A percentile compares a stretch with the other conserved stretches of the same genome.
Evolutionary conservation across 2,113 vertebrate genomes (phyloP).

Genomic region (Leucopternis melanops): DNA sequence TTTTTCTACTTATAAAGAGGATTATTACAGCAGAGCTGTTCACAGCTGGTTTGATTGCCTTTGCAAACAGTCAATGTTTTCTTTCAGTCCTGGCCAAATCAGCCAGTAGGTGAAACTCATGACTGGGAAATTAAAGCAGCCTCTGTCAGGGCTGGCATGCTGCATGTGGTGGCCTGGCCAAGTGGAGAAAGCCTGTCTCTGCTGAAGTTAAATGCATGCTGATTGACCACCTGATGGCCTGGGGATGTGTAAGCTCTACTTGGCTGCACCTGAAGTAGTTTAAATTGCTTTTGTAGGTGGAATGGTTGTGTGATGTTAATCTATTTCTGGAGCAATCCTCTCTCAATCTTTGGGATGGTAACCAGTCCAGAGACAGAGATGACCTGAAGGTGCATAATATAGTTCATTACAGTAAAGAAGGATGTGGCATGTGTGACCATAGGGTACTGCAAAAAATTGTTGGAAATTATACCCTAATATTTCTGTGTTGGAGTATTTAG

Average conservation of each 20-base stretch:
- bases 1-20: background rate
- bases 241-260: background rate
- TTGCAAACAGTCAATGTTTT: background rate
- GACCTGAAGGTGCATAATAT: background rate
- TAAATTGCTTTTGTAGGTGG: background rate
- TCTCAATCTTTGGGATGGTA: background rate
- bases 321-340: background rate
- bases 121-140: background rate
- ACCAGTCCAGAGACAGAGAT: background rate
- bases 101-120: background rate
- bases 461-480: background rate
- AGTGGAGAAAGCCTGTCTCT: background rate
- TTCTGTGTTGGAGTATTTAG: background rate
- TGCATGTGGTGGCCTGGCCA: background rate
- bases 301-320: background rate
- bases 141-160: background rate
- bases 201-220: background rate
- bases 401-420: background rate
- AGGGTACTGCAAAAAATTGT: background rate
- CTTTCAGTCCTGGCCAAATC: background rate
- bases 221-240: background rate
- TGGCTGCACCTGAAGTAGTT: background rate
- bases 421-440: fast-evolving
- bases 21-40: background rate
- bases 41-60: background rate